Percentiles rank a stretch among this genome's conserved stretches.
Conservation (phyloP, 2,797 vertebrate species). For the Allobates femoralis region DNA sequence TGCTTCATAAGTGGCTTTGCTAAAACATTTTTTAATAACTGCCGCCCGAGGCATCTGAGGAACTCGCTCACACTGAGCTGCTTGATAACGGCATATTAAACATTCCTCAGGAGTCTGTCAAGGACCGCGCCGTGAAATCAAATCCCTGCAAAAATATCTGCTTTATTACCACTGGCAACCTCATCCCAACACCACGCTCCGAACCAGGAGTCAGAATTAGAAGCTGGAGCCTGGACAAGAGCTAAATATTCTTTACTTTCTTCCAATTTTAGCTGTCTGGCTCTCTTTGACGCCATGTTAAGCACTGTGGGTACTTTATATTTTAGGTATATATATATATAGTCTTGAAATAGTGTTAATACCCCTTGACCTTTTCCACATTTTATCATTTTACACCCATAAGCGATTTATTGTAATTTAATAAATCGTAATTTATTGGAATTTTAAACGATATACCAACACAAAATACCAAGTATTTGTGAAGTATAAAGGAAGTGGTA, state of each 20-base stretch:
- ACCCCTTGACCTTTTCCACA: no score
- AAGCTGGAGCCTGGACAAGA: conserved; percentile 43
- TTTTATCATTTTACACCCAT: no score
- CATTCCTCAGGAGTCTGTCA: conserved; percentile 67
- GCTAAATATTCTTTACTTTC: conserved; percentile 14
- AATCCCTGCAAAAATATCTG: conserved; percentile 65
- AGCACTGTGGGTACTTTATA: neutral
- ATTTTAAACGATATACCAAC: no score
- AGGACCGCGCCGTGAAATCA: conserved; percentile 63
- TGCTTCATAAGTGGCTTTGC: conserved; percentile 43
- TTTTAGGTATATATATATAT: neutral
- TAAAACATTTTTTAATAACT: conserved; percentile 53
- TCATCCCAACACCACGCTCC: conserved; percentile 34
- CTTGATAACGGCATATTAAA: conserved; percentile 68
- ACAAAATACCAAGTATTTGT: no score
- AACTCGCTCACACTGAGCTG: conserved; percentile 63
- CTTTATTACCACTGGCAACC: conserved; percentile 66
- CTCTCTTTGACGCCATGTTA: neutral
- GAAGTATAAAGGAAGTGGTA: no score
- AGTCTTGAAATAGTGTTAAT: no score
- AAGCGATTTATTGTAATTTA: no score
- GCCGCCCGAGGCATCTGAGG: conserved; percentile 44
- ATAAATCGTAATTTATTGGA: no score
- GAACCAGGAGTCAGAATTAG: conserved; percentile 30
- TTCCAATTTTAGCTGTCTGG: conserved; percentile 50